A percentile compares a stretch with the other conserved stretches of the same genome.
Conservation (phyloP, 2,113 vertebrate species). For the Scortum barcoo region DNA sequence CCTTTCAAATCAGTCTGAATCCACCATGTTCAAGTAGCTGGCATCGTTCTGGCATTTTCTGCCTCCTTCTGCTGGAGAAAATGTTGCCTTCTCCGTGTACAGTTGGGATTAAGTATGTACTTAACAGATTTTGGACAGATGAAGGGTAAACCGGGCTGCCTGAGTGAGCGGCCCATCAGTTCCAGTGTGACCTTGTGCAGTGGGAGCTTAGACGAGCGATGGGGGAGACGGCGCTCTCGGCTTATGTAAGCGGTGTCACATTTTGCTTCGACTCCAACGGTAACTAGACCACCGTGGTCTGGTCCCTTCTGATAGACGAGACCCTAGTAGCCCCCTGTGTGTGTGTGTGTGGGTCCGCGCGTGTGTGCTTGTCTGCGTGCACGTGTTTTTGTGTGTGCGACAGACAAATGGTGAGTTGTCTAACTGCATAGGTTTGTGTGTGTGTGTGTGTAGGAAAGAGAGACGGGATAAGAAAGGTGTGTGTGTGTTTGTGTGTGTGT, state of each 20-base stretch:
- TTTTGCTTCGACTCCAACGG: slow-evolving; percentile 54
- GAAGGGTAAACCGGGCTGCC: slow-evolving; percentile 56
- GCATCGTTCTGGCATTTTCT: slow-evolving; percentile 27
- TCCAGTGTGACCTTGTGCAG: slow-evolving; percentile 62
- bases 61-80: slow-evolving; percentile 24
- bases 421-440: not conserved
- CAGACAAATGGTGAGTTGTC: slow-evolving; percentile 2
- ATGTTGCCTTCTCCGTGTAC: slow-evolving; percentile 33
- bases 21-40: slow-evolving; percentile 8
- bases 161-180: slow-evolving; percentile 69
- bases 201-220: slow-evolving; percentile 54
- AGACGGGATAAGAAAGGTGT: not conserved
- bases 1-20: not conserved
- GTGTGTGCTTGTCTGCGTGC: not conserved
- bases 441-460: slow-evolving; percentile 5
- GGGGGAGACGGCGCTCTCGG: slow-evolving; percentile 47
- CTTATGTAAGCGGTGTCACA: slow-evolving; percentile 72
- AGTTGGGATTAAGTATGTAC: slow-evolving; percentile 64
- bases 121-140: slow-evolving; percentile 70
- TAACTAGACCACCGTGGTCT: slow-evolving; percentile 55
- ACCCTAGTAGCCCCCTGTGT: not conserved
- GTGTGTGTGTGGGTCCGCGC: not conserved
- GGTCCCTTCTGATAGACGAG: slow-evolving; percentile 23
- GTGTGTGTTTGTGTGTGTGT: slow-evolving; percentile 13
- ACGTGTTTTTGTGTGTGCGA: slow-evolving; percentile 9